Evolutionary conservation across 2,113 vertebrate species (phyloP), one percentile per base, ranked within the genome.

Genomic region (Datnioides undecimradiatus): DNA sequence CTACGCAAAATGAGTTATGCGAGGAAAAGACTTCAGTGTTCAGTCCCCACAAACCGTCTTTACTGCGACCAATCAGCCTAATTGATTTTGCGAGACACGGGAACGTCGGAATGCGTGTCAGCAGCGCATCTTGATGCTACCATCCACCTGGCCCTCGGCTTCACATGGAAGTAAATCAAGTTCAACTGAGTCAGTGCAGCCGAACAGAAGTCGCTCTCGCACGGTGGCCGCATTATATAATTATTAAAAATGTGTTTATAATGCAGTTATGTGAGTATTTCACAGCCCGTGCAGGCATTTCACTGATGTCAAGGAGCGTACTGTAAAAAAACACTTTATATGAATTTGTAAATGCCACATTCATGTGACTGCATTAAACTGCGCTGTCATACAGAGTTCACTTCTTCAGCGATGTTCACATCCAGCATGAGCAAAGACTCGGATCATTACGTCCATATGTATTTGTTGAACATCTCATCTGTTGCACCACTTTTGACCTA

Each of bases 1-100:
- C 58, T 38, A 66, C 68, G n/a, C 31, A 46, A 81, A 62, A 59
- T 83, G 43, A 49, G 81, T 83, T 85, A 74, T 6, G 21, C 1
- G 48, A 81, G 73, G 79, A 84, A 81, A 90, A 86, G 69, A 80
- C 76, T 48, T 84, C 76, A 91, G 80, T 90, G 88, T 92, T 88
- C 77, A 51, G 11, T 38, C 65, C 65, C 54, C 25, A 41, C 69
- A 87, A 91, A 91, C 72, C 70, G 83, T 88, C 80, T 85, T 76
- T 23, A 60, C 84, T 89, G 91, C 52, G 46, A 80, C 88, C 83
- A 91, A 88, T 90, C 75, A 88, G 73, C 58, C 14, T 88, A 92
- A 92, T 89, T 91, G 85, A 91, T 92, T 93, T 88, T 16, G 70
- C 58, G 11, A 82, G 85, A 80, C 74, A 58, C 8, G n/a, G 75